Percentiles rank a stretch among this genome's conserved stretches.
These are phyloP conservation scores for Vulpes vulpes DNA, from an alignment of 2,113 vertebrate genomes.

Conservation along the genomic window DNA sequence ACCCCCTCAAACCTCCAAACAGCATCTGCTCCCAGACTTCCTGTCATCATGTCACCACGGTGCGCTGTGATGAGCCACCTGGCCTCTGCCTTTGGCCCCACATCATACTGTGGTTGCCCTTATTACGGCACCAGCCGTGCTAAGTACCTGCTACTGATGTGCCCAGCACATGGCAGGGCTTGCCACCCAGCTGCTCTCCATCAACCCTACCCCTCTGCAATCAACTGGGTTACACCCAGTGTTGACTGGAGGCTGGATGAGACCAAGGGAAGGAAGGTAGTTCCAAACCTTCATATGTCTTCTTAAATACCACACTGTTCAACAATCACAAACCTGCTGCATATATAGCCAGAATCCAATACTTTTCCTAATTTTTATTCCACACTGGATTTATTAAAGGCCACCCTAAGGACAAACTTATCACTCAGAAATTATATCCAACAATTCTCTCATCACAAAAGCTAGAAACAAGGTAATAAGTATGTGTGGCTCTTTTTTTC, in stretches of 20 bases:
- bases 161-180: accelerated
- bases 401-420: neutral
- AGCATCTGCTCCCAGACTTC: neutral
- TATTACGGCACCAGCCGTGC: too few species aligned
- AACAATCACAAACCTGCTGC: neutral
- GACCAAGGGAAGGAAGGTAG: neutral
- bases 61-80: neutral
- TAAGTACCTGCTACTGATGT: neutral
- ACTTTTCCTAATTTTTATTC: neutral
- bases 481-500: neutral
- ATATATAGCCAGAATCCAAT: neutral
- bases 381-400: neutral
- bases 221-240: neutral
- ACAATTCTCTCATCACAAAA: neutral
- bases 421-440: neutral
- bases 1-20: neutral
- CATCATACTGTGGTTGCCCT: accelerated
- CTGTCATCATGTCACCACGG: neutral
- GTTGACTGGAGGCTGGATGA: neutral
- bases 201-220: neutral
- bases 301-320: neutral
- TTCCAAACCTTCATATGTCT: neutral
- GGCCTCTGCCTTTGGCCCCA: neutral
- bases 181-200: neutral
- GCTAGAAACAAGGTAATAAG: neutral